Percentiles rank a stretch among this genome's conserved stretches.
These are phyloP conservation scores for Lasioglossum albipes DNA, from an alignment of 1,140 invertebrate species.

Conservation along the genomic window DNA sequence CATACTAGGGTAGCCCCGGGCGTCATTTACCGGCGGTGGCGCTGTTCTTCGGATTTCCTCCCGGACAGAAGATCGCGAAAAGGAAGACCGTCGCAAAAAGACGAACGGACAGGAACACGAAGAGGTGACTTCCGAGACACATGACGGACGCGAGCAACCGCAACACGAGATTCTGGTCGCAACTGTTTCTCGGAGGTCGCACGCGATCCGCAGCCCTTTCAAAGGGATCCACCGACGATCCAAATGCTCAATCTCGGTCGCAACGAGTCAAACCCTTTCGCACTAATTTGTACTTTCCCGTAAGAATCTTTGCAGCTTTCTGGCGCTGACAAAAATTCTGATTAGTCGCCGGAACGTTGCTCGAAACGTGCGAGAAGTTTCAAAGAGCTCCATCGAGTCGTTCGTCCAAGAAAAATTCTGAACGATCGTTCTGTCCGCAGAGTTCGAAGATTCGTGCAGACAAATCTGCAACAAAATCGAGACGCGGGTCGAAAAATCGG, in stretches of 20 bases:
- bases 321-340: no score
- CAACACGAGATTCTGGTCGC: slow-evolving; percentile 56
- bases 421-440: no score
- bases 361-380: no score
- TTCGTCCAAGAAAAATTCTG: no score
- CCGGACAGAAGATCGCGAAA: slow-evolving; percentile 56
- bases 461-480: no score
- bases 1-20: slow-evolving; percentile 12
- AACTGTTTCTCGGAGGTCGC: slow-evolving; percentile 51
- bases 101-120: slow-evolving; percentile 3
- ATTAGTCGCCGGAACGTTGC: no score
- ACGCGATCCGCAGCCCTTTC: slow-evolving; percentile 46
- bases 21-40: slow-evolving; percentile 17
- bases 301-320: no score
- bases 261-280: no score
- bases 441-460: no score
- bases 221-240: neutral
- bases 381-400: no score
- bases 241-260: no score
- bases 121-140: slow-evolving; percentile 47
- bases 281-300: no score
- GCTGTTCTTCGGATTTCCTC: slow-evolving; percentile 60
- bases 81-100: slow-evolving; percentile 3
- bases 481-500: neutral
- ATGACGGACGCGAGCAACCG: slow-evolving; percentile 55